Evolutionary conservation across 92 coral and sea anemone species (phyloP), one percentile per base, ranked within the genome.

Genomic region (Siderastrea siderea): DNA sequence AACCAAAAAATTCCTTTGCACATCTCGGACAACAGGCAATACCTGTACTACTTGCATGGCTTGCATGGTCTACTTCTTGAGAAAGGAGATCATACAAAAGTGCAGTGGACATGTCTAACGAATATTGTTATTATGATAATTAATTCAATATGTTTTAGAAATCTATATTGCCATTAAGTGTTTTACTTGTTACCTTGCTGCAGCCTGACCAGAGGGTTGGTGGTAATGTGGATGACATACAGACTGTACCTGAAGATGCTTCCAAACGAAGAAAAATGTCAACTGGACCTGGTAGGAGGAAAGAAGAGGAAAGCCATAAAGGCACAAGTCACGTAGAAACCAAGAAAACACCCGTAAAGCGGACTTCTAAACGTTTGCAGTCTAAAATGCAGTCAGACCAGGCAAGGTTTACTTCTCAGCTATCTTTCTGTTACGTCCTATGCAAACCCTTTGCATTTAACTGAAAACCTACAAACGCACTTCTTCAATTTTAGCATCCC

Each of bases 341-440:
- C 12, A 53, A 47, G 53, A 19, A 9, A 70, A 57, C 16, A 47
- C 78, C 69, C 45, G 57, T 57, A 17, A 82, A 70, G 47, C 68
- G 68, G 48, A 38, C 68, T 55, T 82, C 86, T 7, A 70, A 70
- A 71, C 60, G 68, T 17, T 16, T 82, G 11, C 53, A 55, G 10
- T 45, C 77, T 13, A 82, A 70, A 9, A 15, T n/a, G 17, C 47
- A 49, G 53, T 48, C 64, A 38, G 48, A 7, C 51, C 47, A 69
- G 78, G 86, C 55, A 47, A 62, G 83, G 9, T n/a, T 47, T 71
- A 47, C 5, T 53, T 26, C 38, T 26, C 38, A 26, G 38, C 38
- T 26, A 26, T 26, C 38, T 26, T 26, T 26, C 38, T 26, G 38
- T 26, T 26, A 26, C 57, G 54, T 3, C 8, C n/a, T 74, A 7